Conservation (phyloP, 2,113 vertebrate genomes). For the pig (Sus scrofa) region T2T-Sscrofa CM000813.6:102877001-102877500, state of each 20-base stretch:
- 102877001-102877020: background rate
- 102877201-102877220: background rate
- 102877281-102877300: background rate
- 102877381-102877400: background rate
- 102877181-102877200: background rate
- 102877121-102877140: background rate
- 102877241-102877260: background rate
- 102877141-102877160: background rate
- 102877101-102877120: constrained; percentile 22
- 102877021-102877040: background rate
- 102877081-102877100: background rate
- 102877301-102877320: background rate
- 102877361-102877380: background rate
- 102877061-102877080: background rate
- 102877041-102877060: background rate
- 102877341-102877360: background rate
- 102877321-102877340: background rate
- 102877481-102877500: background rate
- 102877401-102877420: background rate
- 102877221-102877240: background rate
- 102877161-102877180: background rate
- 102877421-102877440: background rate
- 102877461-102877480: background rate
- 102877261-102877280: background rate
- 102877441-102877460: background rate